Conservation (phyloP, 1,140 invertebrate genomes). For the Apis cerana region DNA sequence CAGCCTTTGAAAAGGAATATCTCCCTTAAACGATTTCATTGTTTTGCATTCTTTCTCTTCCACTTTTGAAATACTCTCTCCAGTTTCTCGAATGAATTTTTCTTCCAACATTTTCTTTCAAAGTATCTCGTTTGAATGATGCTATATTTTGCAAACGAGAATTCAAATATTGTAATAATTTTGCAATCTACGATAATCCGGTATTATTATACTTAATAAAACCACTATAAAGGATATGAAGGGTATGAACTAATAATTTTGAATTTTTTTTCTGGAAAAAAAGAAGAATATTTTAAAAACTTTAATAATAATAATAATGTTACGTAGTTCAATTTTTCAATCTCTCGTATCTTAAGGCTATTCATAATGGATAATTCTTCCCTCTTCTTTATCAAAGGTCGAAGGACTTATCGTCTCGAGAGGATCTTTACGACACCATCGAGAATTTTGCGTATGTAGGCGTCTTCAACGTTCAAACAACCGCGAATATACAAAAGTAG, state of each 20-base stretch:
- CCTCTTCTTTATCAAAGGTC: neutral
- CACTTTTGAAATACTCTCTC: neutral
- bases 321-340: neutral
- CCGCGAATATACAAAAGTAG: slow-evolving; percentile 21
- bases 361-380: neutral
- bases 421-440: neutral
- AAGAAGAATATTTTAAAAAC: too few relatives aligned
- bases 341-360: neutral
- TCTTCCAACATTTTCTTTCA: neutral
- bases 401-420: neutral
- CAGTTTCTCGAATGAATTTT: neutral
- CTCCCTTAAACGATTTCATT: neutral
- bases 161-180: neutral
- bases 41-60: neutral
- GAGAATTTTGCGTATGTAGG: slow-evolving; percentile 7
- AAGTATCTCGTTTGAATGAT: neutral
- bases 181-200: too few relatives aligned
- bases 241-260: too few relatives aligned
- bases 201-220: too few relatives aligned
- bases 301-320: too few relatives aligned
- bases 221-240: too few relatives aligned
- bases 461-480: slow-evolving; percentile 10
- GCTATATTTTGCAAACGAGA: neutral
- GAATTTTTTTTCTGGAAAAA: too few relatives aligned
- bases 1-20: neutral